phyloP scores from a whole-genome alignment of 2,113 vertebrate genomes.

The Ageneiosus marmoratus region DNA sequence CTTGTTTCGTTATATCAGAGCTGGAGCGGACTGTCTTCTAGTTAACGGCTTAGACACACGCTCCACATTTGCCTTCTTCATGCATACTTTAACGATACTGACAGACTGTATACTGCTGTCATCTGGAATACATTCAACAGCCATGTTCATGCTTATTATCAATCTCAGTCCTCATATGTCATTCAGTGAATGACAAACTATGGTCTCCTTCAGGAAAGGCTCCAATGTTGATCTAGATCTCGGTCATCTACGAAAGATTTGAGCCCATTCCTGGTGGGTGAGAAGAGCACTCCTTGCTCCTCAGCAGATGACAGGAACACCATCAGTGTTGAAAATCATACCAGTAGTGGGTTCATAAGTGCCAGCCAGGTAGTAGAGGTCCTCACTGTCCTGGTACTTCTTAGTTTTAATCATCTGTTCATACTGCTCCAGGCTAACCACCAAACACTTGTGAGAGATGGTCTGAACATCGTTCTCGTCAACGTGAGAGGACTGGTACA shows the following conservation, averaged over 20 bases:
- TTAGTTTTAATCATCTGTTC: constrained; percentile 97
- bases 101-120: constrained; percentile 29
- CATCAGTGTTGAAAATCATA: constrained; percentile 98
- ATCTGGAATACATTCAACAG: constrained; percentile 32
- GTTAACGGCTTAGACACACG: constrained; percentile 9
- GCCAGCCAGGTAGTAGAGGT: constrained; percentile 97
- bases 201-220: background rate
- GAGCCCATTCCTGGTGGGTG: constrained; percentile 2
- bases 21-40: background rate
- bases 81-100: constrained; percentile 30
- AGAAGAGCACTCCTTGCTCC: background rate
- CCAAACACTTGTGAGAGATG: constrained; percentile 97
- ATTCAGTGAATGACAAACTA: background rate
- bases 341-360: constrained; percentile 98
- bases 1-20: constrained; percentile 1
- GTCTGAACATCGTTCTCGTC: constrained; percentile 99
- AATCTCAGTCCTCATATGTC: constrained; percentile 10
- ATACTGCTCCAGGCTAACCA: constrained; percentile 94
- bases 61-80: constrained; percentile 8
- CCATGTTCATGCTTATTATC: background rate
- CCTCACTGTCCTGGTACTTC: constrained; percentile 96
- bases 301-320: constrained; percentile 96
- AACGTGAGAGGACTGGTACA: constrained; percentile 97
- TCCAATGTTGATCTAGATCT: constrained; percentile 6
- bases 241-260: constrained; percentile 14